Percentiles rank a stretch among this genome's conserved stretches.
These are phyloP conservation scores for Aphyosemion australe DNA, from an alignment of 2,113 vertebrate species.

Conservation along the genomic window DNA sequence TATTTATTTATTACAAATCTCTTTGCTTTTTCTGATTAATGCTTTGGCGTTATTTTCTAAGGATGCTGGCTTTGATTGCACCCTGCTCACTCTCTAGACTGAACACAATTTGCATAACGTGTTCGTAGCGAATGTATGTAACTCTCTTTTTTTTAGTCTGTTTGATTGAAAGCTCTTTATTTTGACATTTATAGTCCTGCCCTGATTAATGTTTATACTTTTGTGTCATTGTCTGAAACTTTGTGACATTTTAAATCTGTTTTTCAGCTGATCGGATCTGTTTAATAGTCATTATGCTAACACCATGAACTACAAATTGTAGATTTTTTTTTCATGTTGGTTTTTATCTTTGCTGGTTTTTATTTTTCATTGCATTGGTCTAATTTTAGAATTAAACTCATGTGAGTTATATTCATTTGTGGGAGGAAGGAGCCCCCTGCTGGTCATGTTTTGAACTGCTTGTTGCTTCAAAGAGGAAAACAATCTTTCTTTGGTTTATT, in stretches of 20 bases:
- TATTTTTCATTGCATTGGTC: constrained; percentile 22
- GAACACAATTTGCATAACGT: not conserved
- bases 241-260: constrained; percentile 20
- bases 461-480: constrained; percentile 23
- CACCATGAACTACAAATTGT: constrained; percentile 35
- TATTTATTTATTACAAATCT: constrained; percentile 49
- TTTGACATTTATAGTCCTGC: constrained; percentile 42
- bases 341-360: constrained; percentile 39
- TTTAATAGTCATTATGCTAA: constrained; percentile 31
- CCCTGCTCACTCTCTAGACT: not conserved
- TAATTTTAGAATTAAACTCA: constrained; percentile 32
- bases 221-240: constrained; percentile 44
- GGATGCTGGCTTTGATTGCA: constrained; percentile 36
- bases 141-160: constrained; percentile 11
- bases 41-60: not conserved
- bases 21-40: constrained; percentile 5
- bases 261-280: constrained; percentile 34
- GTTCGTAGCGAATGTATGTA: not conserved
- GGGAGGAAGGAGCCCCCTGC: constrained; percentile 73
- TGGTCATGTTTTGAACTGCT: constrained; percentile 48
- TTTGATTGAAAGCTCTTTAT: constrained; percentile 50
- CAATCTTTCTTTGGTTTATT: constrained; percentile 40
- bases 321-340: constrained; percentile 20
- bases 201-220: constrained; percentile 56
- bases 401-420: constrained; percentile 58